Conservation (phyloP, 2,888 invertebrate species). For the Piscicola geometra region DNA sequence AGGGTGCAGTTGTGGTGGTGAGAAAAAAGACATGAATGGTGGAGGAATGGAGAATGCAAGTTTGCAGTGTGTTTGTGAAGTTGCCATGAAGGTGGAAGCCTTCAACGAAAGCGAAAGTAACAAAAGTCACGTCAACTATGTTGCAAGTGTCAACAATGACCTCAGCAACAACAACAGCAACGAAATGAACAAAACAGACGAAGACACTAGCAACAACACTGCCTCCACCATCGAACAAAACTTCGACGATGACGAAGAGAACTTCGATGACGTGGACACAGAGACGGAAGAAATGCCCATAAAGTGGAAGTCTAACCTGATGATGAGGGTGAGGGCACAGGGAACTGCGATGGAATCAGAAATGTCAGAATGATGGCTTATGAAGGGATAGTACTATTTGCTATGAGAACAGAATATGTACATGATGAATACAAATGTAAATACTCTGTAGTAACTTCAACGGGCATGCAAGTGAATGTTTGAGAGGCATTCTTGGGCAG, state of each 20-base stretch:
- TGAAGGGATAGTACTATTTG: too few relatives aligned
- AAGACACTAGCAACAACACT: neutral
- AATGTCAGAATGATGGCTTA: neutral
- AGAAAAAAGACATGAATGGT: neutral
- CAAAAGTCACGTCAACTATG: neutral
- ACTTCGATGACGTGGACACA: neutral
- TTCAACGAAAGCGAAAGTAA: neutral
- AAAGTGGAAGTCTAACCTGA: constrained; percentile 37
- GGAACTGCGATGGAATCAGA: neutral
- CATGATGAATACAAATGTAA: too few relatives aligned
- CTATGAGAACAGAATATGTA: too few relatives aligned
- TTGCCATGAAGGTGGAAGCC: neutral
- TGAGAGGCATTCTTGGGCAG: too few relatives aligned
- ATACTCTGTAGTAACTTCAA: too few relatives aligned
- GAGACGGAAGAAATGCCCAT: neutral
- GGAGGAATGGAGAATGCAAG: too few relatives aligned
- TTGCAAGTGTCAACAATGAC: neutral
- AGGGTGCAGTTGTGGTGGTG: too few relatives aligned
- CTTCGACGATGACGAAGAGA: neutral
- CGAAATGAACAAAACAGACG: neutral
- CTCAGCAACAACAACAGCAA: neutral
- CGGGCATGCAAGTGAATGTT: too few relatives aligned
- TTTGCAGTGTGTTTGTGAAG: too few relatives aligned
- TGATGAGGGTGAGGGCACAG: constrained; percentile 28
- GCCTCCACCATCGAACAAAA: neutral